phyloP scores from a whole-genome alignment of 1,140 invertebrate species.

The Tetramorium simillimum region DNA sequence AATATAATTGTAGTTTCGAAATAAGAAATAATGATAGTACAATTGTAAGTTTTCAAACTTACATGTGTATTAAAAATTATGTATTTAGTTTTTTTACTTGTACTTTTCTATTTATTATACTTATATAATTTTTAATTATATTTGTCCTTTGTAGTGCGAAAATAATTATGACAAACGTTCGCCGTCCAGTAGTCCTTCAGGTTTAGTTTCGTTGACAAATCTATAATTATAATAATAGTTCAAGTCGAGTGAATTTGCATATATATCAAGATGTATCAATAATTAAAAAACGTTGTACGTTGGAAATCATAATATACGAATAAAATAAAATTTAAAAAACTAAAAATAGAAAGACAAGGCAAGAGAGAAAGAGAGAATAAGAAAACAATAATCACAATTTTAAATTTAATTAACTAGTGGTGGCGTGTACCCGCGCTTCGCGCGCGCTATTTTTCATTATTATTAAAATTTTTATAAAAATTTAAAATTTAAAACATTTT shows the following conservation, averaged over 20 bases:
- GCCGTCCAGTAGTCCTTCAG: slow-evolving; percentile 77
- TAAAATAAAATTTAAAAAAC: not conserved
- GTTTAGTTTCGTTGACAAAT: slow-evolving; percentile 70
- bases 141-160: slow-evolving; percentile 77
- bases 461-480: too few relatives aligned
- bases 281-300: not conserved
- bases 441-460: too few relatives aligned
- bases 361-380: too few relatives aligned
- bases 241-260: not conserved
- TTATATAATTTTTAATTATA: not conserved
- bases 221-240: too few relatives aligned
- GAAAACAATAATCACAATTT: too few relatives aligned
- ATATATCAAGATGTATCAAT: not conserved
- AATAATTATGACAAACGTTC: slow-evolving; percentile 78
- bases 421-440: too few relatives aligned
- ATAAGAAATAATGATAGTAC: not conserved
- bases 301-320: not conserved
- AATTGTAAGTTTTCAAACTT: not conserved
- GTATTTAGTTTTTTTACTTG: not conserved
- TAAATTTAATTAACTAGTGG: too few relatives aligned
- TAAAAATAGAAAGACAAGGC: not conserved
- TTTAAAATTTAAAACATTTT: too few relatives aligned
- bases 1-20: too few relatives aligned
- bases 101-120: not conserved
- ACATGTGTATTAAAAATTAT: not conserved